Conservation (phyloP, 2,797 vertebrate genomes). For the Eulemur albifrons region DNA sequence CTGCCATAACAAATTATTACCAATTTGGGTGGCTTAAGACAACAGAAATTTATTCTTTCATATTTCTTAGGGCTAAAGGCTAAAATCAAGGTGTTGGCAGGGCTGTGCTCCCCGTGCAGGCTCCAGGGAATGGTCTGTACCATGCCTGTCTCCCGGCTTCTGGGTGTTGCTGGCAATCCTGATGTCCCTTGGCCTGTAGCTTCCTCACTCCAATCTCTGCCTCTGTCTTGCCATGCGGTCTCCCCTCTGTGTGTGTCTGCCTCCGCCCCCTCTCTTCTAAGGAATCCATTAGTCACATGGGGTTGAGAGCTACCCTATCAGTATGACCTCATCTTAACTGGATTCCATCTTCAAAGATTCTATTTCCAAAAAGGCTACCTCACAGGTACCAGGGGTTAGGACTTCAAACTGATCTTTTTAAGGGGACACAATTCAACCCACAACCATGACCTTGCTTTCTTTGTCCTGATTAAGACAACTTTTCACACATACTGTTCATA, state of each 20-base stretch:
- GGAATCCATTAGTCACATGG: not conserved
- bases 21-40: not conserved
- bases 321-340: not conserved
- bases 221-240: not conserved
- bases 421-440: not conserved
- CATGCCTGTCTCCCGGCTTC: not conserved
- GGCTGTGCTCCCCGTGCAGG: not conserved
- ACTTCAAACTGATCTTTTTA: not conserved
- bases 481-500: not conserved
- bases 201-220: not conserved
- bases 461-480: not conserved
- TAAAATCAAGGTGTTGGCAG: not conserved
- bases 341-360: not conserved
- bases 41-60: not conserved
- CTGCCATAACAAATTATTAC: not conserved
- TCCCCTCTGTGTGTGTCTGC: not conserved
- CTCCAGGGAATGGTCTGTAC: not conserved
- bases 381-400: not conserved
- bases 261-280: not conserved
- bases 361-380: not conserved
- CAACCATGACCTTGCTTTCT: not conserved
- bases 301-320: too few relatives aligned
- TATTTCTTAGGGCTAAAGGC: not conserved
- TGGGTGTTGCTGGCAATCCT: fast-evolving
- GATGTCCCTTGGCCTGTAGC: not conserved